These are phyloP conservation scores for Paraescarpia echinospica DNA, from an alignment of 1,140 invertebrate genomes.

Conservation along the genomic window DNA sequence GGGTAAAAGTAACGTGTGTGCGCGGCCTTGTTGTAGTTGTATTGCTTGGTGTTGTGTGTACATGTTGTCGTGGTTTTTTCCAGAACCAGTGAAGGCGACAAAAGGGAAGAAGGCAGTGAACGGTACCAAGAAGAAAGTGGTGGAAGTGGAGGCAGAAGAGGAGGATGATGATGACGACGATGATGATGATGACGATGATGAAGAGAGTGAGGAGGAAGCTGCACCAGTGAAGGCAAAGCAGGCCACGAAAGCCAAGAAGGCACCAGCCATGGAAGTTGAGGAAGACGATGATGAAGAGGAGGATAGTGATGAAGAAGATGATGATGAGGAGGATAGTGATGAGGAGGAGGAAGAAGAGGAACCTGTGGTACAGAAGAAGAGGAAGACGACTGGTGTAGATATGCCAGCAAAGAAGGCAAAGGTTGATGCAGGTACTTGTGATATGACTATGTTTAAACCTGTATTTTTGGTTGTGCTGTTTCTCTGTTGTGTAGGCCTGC, in stretches of 20 bases:
- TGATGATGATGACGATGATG: not conserved
- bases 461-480: not conserved
- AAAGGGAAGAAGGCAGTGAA: not conserved
- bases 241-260: not conserved
- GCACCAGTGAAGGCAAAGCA: not conserved
- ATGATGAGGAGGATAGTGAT: not conserved
- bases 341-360: not conserved
- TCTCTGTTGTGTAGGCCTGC: too few relatives aligned
- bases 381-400: not conserved
- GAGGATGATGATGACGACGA: not conserved
- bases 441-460: not conserved
- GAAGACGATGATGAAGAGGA: slow-evolving; percentile 12
- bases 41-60: not conserved
- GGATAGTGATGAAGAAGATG: slow-evolving; percentile 9
- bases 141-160: not conserved
- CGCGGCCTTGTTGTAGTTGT: too few relatives aligned
- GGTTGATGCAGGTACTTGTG: not conserved
- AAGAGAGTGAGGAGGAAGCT: not conserved
- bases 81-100: not conserved
- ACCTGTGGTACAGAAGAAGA: not conserved
- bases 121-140: not conserved
- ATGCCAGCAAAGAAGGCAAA: slow-evolving; percentile 9
- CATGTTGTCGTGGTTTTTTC: not conserved
- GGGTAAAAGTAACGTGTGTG: too few relatives aligned
- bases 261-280: not conserved